Evolutionary conservation across 1,140 invertebrate genomes (phyloP), one percentile per base, ranked within the genome.

Genomic region (Bombus soroeensis): DNA sequence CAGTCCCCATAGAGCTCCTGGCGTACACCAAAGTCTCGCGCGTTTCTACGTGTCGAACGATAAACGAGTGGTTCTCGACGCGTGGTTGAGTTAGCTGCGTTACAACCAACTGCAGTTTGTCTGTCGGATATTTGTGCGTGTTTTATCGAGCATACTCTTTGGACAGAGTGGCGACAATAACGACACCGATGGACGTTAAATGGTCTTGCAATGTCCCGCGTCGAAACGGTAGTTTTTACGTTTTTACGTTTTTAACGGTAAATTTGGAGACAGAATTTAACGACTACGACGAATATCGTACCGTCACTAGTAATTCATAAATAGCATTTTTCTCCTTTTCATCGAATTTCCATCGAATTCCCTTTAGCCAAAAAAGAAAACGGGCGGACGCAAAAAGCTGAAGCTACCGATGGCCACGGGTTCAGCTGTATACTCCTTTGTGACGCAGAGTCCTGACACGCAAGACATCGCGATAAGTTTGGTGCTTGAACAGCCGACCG

Each of bases 21-120:
- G 34, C n/a, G 59, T 34, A 8, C 81, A 25, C 34, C 64, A 62
- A n/a, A 34, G 9, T 3, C 9, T 79, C 41, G 34, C 68, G 37
- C 79, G 79, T 83, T 83, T 89, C 62, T 47, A 71, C 37, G 64
- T 34, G 87, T 76, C 88, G 87, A 71, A 86, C 88, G 85, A 87
- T 89, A 83, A 89, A 89, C 88, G 87, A 70, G 62, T 80, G 83
- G 76, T 53, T 76, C 71, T 74, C 84, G 80, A 83, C 57, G 66
- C 71, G 41, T 74, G 74, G 81, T 76, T 59, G 81, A 78, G 86
- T 81, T 77, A 83, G 59, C 81, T 18, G 47, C 47, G 85, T 80
- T 88, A 66, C 87, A 81, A 75, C 32, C 64, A 39, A 47, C 47
- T 72, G 83, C 87, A 82, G 85, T 62, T 64, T 77, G 59, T 68